Base-by-base conservation (phyloP, 1,140 invertebrate genomes). In the Sarcophaga peregrina region DNA sequence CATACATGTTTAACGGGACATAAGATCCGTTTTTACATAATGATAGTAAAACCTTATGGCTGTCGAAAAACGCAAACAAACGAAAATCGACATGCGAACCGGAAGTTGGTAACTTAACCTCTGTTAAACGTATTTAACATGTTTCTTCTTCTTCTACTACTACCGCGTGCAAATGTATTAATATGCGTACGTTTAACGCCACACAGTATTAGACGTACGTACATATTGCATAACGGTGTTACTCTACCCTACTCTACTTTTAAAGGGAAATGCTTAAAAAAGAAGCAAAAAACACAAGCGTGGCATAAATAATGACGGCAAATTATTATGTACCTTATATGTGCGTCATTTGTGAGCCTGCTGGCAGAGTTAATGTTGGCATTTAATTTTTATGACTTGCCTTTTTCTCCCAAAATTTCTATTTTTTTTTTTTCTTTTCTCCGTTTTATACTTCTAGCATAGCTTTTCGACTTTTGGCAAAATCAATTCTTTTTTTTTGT, bases 301-400 rank as follows among this genome's bases (percentile, higher is more conserved):
- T 37, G 25, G 25, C 25, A 68, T 68, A 68, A 68, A 20, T 68
- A 68, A 68, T 68, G 62, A 20, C 62, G 62, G 62, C 62, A 68
- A 68, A 68, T 68, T 68, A 68, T 68, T 68, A 68, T 68, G 62
- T 68, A 5, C 20, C 62, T 68, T 68, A 68, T 68, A 68, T 68
- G 25, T 37, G 62, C 20, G 17, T 25, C 62, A 68, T 68, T 68
- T 68, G 17, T 68, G 62, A 68, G 62, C 62, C 62, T 68, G 62
- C 62, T 68, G 62, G n/a, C 17, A 68, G n/a, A 68, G 62, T 20
- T 68, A 68, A 68, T 68, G 62, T 68, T 68, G 17, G 62, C 62
- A 68, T 68, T 68, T 68, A 68, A 68, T 68, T 68, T 37, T 68
- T 17, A 68, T 68, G 62, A 68, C n/a, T 68, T 68, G 62, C 62